These are phyloP conservation scores for Callospermophilus lateralis DNA, from an alignment of 2,113 vertebrate species.

Conservation along the genomic window DNA sequence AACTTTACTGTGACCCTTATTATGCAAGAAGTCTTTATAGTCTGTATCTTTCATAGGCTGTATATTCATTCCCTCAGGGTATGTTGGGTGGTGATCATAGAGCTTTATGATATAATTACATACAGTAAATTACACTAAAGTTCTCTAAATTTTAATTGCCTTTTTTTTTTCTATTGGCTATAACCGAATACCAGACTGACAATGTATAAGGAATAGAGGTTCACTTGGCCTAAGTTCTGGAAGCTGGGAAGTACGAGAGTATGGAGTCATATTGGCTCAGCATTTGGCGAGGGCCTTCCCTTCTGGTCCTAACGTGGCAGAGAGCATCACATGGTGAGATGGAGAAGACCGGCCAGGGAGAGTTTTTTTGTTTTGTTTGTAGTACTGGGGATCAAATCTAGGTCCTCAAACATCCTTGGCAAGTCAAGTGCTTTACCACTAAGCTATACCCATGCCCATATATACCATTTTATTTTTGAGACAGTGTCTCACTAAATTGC, in stretches of 20 bases:
- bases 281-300: background rate
- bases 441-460: background rate
- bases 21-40: background rate
- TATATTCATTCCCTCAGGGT: background rate
- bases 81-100: background rate
- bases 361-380: background rate
- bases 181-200: background rate
- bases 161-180: background rate
- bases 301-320: background rate
- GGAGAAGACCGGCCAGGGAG: background rate
- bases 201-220: background rate
- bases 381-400: background rate
- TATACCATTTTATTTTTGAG: background rate
- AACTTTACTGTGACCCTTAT: background rate
- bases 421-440: background rate
- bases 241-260: background rate
- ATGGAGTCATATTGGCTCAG: background rate
- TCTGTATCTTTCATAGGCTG: background rate
- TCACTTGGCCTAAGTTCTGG: background rate
- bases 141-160: background rate
- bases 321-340: background rate
- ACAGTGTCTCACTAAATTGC: background rate
- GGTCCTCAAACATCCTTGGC: background rate
- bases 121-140: constrained; percentile 1
- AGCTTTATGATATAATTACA: constrained; percentile 54